A percentile compares a stretch with the other conserved stretches of the same genome.
Evolutionary conservation across 37 sponge, comb jelly and placozoan species (phyloP).

Genomic region (Ephydatia muelleri): DNA sequence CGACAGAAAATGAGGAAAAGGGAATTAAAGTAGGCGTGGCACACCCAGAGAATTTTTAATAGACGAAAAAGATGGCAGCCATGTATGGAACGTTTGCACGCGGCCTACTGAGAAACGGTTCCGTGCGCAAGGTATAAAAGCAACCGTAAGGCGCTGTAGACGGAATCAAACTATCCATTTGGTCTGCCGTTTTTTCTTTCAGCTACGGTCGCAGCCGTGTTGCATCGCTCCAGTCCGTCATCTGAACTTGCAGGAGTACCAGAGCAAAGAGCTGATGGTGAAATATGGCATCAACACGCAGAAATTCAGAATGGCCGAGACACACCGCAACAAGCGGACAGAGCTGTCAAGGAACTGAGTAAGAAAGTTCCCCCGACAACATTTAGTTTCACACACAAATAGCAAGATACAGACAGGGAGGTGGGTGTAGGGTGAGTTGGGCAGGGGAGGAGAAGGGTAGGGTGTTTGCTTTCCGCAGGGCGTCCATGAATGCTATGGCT

Average conservation of each 20-base stretch:
- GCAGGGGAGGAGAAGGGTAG: background rate
- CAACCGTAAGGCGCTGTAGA: background rate
- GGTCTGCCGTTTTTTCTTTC: background rate
- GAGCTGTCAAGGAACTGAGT: conserved; percentile 67
- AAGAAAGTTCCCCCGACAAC: background rate
- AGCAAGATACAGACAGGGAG: too few relatives aligned
- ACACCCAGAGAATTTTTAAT: too few relatives aligned
- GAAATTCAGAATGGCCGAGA: conserved; percentile 67
- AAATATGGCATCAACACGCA: conserved; percentile 82
- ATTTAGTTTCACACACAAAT: too few relatives aligned
- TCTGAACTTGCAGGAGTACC: conserved; percentile 93
- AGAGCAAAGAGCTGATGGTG: conserved; percentile 93
- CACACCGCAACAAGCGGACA: conserved; percentile 70
- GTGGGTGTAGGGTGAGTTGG: too few relatives aligned
- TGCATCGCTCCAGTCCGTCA: conserved; percentile 48
- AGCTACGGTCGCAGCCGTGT: background rate
- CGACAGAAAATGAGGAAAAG: too few relatives aligned
- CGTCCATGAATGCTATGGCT: too few relatives aligned
- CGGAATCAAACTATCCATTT: background rate
- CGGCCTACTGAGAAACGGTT: background rate
- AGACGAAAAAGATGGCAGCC: conserved; percentile 4
- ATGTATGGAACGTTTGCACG: background rate
- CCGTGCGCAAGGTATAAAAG: background rate
- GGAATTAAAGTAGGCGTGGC: too few relatives aligned
- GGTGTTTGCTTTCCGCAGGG: too few relatives aligned